Conservation (phyloP, 2,113 vertebrate genomes). For the Anseranas semipalmata region DNA sequence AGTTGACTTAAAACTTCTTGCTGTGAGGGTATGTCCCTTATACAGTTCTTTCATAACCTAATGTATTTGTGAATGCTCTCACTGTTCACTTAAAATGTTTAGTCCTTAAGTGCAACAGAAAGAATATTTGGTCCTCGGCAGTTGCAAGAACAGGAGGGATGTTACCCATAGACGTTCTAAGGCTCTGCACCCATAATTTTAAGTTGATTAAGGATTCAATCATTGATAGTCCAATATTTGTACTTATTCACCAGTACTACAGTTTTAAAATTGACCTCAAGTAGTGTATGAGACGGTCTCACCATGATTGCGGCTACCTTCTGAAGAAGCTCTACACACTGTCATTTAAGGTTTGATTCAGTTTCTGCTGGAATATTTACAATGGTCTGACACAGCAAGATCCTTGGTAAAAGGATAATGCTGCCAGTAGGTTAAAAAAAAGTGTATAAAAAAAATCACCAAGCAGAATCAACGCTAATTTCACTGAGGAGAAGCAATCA, state of each 20-base stretch:
- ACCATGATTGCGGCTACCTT: not conserved
- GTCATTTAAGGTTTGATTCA: not conserved
- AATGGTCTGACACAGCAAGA: not conserved
- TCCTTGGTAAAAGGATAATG: not conserved
- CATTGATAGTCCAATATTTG: not conserved
- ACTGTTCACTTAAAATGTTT: not conserved
- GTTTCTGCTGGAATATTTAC: not conserved
- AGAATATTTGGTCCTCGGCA: not conserved
- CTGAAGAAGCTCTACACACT: not conserved
- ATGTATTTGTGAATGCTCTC: not conserved
- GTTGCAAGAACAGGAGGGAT: not conserved
- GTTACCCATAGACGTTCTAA: not conserved
- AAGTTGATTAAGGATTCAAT: not conserved
- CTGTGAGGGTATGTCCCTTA: not conserved
- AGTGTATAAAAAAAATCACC: not conserved
- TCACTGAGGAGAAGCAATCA: constrained; percentile 18
- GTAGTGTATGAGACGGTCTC: not conserved
- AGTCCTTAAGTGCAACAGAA: not conserved
- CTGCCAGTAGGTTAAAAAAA: not conserved
- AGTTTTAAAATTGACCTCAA: not conserved
- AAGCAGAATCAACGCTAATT: not conserved
- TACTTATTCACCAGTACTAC: not conserved
- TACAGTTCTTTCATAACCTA: not conserved
- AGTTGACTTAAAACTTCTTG: not conserved
- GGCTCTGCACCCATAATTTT: not conserved